Conservation (phyloP, 2,888 invertebrate genomes). For the Oscheius sp. region DNA sequence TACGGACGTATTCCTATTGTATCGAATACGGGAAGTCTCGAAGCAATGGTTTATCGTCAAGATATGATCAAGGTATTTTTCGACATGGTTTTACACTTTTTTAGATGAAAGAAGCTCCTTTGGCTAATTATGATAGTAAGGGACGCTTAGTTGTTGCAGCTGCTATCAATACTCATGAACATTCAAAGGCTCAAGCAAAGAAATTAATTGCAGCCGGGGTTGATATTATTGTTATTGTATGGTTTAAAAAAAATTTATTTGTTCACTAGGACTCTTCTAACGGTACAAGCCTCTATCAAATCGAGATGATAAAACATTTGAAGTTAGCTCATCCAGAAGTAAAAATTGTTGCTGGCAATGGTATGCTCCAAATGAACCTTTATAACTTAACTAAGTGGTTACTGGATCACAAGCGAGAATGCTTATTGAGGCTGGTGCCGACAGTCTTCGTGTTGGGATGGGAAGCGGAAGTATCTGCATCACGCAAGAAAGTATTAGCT, state of each 20-base stretch:
- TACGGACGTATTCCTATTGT: constrained; percentile 76
- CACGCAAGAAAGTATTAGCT: constrained; percentile 86
- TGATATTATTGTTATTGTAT: constrained; percentile 88
- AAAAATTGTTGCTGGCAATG: constrained; percentile 94
- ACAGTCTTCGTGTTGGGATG: constrained; percentile 83
- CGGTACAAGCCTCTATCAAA: constrained; percentile 93
- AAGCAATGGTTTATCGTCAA: constrained; percentile 93
- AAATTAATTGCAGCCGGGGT: constrained; percentile 87
- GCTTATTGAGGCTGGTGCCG: constrained; percentile 83
- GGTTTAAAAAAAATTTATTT: constrained; percentile 37
- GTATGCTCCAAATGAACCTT: constrained; percentile 71
- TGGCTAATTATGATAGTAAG: constrained; percentile 95
- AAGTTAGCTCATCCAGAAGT: constrained; percentile 85
- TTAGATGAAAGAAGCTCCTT: constrained; percentile 84
- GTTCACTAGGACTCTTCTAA: constrained; percentile 86
- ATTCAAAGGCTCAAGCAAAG: constrained; percentile 83
- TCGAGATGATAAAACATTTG: constrained; percentile 90
- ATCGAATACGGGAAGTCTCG: constrained; percentile 81
- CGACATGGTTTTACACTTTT: constrained; percentile 85
- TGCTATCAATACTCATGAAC: constrained; percentile 86
- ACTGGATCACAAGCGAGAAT: constrained; percentile 94
- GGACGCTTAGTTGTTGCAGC: constrained; percentile 88
- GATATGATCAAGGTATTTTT: constrained; percentile 91
- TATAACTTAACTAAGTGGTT: constrained; percentile 78
- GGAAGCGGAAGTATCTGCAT: constrained; percentile 99